Conservation (phyloP, 2,888 invertebrate species). For the Drosophila nr. fundita region DNA sequence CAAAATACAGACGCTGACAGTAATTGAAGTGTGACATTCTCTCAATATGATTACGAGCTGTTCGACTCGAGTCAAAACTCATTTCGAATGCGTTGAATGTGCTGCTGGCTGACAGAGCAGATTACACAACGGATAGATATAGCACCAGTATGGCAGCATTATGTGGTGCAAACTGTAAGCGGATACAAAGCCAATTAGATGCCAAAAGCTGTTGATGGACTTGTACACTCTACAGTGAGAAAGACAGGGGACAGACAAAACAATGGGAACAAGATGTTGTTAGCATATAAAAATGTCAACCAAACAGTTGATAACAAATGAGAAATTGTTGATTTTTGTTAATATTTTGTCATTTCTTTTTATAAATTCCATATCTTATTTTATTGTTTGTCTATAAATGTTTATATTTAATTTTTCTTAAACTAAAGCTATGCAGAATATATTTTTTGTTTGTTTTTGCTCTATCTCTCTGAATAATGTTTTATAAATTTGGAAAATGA, state of each 20-base stretch:
- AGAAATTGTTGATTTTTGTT: neutral
- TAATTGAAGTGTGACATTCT: conserved; percentile 75
- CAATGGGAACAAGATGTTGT: neutral
- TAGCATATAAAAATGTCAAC: neutral
- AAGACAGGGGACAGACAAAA: neutral
- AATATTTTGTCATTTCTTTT: neutral
- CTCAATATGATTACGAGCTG: conserved; percentile 65
- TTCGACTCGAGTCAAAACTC: conserved; percentile 52
- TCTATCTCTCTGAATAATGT: neutral
- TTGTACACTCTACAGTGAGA: conserved; percentile 10
- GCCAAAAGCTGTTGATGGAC: conserved; percentile 45
- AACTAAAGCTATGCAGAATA: too few relatives aligned
- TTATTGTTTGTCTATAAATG: neutral
- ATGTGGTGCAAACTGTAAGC: conserved; percentile 44
- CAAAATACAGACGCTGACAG: conserved; percentile 63
- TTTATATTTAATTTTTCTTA: neutral
- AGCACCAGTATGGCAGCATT: conserved; percentile 1
- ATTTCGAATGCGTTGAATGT: conserved; percentile 42
- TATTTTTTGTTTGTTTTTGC: neutral
- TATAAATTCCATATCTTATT: neutral
- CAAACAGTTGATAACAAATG: neutral
- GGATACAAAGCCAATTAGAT: conserved; percentile 49
- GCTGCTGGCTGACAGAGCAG: conserved; percentile 25
- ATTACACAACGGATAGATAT: conserved; percentile 49
- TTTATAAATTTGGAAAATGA: neutral